These are phyloP conservation scores for Stichopus chloronotus DNA, from an alignment of 35 echinoderm and acorn worm species.

Conservation along the genomic window DNA sequence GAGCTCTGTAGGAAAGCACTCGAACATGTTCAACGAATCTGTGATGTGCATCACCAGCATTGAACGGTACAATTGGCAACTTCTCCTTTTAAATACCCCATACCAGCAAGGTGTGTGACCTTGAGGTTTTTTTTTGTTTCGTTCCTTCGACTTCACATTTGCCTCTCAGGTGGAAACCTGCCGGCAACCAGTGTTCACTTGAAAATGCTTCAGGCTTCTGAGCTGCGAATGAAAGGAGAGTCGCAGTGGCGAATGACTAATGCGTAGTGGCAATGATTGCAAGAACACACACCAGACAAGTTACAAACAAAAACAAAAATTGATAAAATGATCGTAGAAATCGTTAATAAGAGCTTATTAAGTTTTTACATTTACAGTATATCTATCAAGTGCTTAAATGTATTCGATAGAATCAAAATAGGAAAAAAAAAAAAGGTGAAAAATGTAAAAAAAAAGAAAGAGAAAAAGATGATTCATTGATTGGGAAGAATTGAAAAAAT, in stretches of 20 bases:
- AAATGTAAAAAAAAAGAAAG: not conserved
- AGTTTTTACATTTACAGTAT: not conserved
- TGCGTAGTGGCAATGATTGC: constrained; percentile 8
- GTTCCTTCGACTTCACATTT: not conserved
- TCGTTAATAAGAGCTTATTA: not conserved
- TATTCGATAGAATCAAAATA: not conserved
- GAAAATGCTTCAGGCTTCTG: constrained; percentile 11
- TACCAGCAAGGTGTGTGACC: not conserved
- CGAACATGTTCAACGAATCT: too few relatives aligned
- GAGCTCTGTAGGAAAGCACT: too few relatives aligned
- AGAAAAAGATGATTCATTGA: not conserved
- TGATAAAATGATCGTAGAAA: not conserved
- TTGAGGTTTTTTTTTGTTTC: not conserved
- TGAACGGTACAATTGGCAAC: not conserved
- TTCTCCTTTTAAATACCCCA: not conserved
- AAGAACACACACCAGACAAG: constrained; percentile 1
- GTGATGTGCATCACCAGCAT: too few relatives aligned
- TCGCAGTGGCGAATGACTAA: constrained; percentile 10
- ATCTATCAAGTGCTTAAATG: not conserved
- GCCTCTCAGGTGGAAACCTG: not conserved
- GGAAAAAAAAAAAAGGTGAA: not conserved
- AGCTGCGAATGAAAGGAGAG: not conserved
- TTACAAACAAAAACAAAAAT: not conserved
- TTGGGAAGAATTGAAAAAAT: not conserved
- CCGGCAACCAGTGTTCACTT: not conserved